Percentiles rank a stretch among this genome's conserved stretches.
phyloP scores from a whole-genome alignment of 2,113 vertebrate genomes.

The Tichodroma muraria region DNA sequence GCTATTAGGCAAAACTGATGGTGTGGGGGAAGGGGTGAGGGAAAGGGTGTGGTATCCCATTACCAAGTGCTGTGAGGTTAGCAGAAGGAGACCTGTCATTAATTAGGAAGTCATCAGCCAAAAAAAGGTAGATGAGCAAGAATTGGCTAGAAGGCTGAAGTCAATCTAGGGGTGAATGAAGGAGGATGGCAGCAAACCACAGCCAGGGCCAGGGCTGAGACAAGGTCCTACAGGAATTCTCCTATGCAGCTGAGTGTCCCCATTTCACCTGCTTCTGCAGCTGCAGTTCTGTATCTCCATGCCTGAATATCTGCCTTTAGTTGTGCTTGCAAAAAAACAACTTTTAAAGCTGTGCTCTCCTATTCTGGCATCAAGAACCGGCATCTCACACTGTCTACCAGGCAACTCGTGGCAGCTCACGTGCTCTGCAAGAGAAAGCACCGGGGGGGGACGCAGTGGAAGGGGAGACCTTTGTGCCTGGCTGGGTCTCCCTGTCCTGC shows the following conservation, averaged over 20 bases:
- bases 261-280: not conserved
- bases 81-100: not conserved
- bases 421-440: not conserved
- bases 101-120: not conserved
- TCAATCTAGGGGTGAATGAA: not conserved
- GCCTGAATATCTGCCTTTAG: not conserved
- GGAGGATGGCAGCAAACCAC: not conserved
- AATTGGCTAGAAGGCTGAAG: not conserved
- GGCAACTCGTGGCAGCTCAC: not conserved
- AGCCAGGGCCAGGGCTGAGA: not conserved
- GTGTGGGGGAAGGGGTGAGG: not conserved
- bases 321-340: not conserved
- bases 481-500: not conserved
- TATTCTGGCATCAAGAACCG: not conserved
- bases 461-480: not conserved
- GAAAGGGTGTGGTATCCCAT: not conserved
- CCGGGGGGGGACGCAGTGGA: accelerated
- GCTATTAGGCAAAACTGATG: not conserved
- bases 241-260: not conserved
- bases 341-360: not conserved
- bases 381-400: not conserved
- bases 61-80: not conserved
- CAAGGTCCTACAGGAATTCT: not conserved
- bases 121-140: not conserved
- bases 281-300: not conserved